These are phyloP conservation scores for Eclectus roratus DNA, from an alignment of 2,113 vertebrate species.

Conservation along the genomic window DNA sequence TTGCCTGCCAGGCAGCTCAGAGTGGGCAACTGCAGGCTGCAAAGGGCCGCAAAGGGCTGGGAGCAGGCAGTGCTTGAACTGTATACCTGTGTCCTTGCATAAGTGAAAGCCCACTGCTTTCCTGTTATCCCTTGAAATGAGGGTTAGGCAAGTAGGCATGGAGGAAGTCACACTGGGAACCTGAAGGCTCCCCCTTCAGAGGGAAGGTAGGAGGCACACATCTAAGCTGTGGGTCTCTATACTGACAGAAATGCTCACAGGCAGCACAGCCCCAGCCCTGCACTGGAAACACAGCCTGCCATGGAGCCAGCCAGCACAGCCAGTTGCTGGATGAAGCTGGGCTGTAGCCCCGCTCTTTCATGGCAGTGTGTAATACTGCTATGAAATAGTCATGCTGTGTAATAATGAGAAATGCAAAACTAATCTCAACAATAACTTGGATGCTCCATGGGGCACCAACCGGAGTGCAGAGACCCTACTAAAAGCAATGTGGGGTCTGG, in stretches of 20 bases:
- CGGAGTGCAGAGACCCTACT: not conserved
- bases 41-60: not conserved
- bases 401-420: not conserved
- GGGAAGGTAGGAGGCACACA: not conserved
- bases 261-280: not conserved
- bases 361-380: not conserved
- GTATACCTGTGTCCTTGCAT: not conserved
- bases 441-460: not conserved
- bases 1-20: not conserved
- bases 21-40: not conserved
- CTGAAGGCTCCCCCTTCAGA: not conserved
- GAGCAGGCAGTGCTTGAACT: not conserved
- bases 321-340: accelerated
- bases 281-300: not conserved
- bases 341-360: not conserved
- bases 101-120: not conserved
- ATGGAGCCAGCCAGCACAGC: not conserved
- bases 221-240: not conserved
- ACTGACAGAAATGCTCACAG: accelerated
- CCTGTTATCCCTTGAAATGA: not conserved
- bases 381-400: not conserved
- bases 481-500: not conserved
- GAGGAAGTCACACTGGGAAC: not conserved
- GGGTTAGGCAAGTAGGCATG: not conserved
- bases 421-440: not conserved